Evolutionary conservation across 2,113 vertebrate species (phyloP).

Genomic region (Notiomystis cincta): DNA sequence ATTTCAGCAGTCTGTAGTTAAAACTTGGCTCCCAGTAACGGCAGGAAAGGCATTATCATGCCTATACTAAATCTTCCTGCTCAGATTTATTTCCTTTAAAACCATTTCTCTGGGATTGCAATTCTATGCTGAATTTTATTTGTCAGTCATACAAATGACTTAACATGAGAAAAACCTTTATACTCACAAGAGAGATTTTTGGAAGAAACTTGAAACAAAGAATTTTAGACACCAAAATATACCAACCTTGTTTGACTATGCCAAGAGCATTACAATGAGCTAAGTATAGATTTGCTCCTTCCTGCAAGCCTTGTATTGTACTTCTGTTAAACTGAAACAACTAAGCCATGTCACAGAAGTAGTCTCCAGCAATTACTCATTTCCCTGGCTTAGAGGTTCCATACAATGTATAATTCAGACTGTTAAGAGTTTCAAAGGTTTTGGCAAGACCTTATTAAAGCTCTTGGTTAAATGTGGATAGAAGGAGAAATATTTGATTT

Average conservation of each 20-base stretch:
- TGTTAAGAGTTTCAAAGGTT: background rate
- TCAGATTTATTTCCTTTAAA: slow-evolving; percentile 52
- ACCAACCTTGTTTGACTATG: background rate
- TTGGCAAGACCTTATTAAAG: slow-evolving; percentile 42
- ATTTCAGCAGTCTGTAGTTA: background rate
- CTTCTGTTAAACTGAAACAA: slow-evolving; percentile 17
- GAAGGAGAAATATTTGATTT: background rate
- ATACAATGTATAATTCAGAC: slow-evolving; percentile 4
- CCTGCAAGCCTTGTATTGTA: slow-evolving; percentile 1
- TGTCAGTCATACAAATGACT: slow-evolving; percentile 53
- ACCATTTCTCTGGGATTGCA: slow-evolving; percentile 17
- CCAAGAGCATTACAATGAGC: slow-evolving; percentile 36
- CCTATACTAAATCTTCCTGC: slow-evolving; percentile 21
- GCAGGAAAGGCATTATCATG: slow-evolving; percentile 13
- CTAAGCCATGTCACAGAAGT: background rate
- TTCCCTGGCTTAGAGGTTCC: background rate
- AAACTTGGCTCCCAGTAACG: background rate
- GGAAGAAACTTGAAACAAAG: background rate
- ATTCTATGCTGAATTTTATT: slow-evolving; percentile 38
- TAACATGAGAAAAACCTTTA: slow-evolving; percentile 18
- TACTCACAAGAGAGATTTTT: background rate
- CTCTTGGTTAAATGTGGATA: background rate
- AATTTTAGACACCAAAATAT: slow-evolving; percentile 20
- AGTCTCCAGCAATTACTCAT: slow-evolving; percentile 39
- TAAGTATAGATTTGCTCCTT: background rate